These are phyloP conservation scores for Ochropleura plecta DNA, from an alignment of 2,888 invertebrate genomes.

Conservation along the genomic window DNA sequence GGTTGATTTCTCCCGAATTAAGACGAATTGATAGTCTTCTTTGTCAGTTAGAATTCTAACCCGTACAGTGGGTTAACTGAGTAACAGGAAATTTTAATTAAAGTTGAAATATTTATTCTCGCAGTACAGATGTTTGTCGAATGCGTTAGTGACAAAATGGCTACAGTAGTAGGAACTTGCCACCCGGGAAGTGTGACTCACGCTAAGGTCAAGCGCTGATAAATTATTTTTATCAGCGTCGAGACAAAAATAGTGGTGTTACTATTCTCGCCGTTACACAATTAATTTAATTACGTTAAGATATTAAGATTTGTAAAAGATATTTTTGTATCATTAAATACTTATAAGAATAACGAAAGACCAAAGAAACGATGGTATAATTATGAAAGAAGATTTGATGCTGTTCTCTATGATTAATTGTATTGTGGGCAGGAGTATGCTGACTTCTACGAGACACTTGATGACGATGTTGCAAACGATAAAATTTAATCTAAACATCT, in stretches of 20 bases:
- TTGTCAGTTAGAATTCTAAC: not conserved
- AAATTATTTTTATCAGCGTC: conserved; percentile 42
- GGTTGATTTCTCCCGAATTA: not conserved
- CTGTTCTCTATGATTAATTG: not conserved
- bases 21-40: not conserved
- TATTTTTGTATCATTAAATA: not conserved
- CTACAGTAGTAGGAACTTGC: conserved; percentile 1
- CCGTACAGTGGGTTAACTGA: not conserved
- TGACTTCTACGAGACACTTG: not conserved
- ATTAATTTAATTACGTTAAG: not conserved
- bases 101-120: not conserved
- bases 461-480: not conserved
- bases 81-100: not conserved
- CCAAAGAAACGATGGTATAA: not conserved
- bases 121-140: not conserved
- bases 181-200: conserved; percentile 36
- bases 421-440: not conserved
- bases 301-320: not conserved
- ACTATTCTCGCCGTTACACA: conserved; percentile 22
- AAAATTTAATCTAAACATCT: not conserved
- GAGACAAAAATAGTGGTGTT: conserved; percentile 17
- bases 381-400: not conserved
- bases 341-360: no score
- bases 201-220: conserved; percentile 40
- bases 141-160: not conserved